Evolutionary conservation across 2,797 vertebrate species (phyloP), one percentile per base, ranked within the genome.

Genomic region (Mormyrus proboscirostris): DNA sequence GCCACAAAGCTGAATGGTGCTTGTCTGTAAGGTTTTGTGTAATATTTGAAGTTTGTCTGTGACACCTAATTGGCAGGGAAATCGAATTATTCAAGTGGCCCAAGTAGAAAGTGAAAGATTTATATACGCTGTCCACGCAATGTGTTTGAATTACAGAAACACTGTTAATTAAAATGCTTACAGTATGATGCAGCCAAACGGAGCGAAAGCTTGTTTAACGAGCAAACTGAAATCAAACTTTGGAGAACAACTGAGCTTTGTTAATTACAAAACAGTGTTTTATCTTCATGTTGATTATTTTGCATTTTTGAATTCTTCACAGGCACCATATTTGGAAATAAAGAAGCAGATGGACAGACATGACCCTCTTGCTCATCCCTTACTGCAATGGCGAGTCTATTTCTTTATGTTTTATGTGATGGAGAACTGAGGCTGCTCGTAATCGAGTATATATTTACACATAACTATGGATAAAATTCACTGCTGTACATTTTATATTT

Each of bases 321-420:
- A 98, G 97, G 97, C 97, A 92, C 96, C 97, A 88, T 98, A 98
- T 92, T 94, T 97, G 95, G 97, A 98, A 96, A 97, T 98, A 92
- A 98, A 98, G 95, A 98, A 97, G 92, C 97, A 98, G 94, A 98
- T 98, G 97, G 97, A 98, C 94, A 97, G 96, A 95, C 96, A 97
- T 91, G 97, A 98, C 88, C 95, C 97, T 0, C 94, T 98, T 93
- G 97, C 97, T 89, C 97, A 98, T 93, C 97, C 97, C 55, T 93
- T 98, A 90, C 95, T 98, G 90, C 97, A 98, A 90, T 98, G 97
- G 97, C 97, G 96, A 90, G 69, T 29, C 16, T 51, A 16, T 57
- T 16, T n/a, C 33, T 73, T 57, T 22, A 3, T 57, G 14, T 53
- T 86, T 86, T 29, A 33, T 53, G 19, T 83, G 47, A 83, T 14